These are phyloP conservation scores for Ahaetulla prasina DNA, from an alignment of 2,113 vertebrate genomes.

Conservation along the genomic window DNA sequence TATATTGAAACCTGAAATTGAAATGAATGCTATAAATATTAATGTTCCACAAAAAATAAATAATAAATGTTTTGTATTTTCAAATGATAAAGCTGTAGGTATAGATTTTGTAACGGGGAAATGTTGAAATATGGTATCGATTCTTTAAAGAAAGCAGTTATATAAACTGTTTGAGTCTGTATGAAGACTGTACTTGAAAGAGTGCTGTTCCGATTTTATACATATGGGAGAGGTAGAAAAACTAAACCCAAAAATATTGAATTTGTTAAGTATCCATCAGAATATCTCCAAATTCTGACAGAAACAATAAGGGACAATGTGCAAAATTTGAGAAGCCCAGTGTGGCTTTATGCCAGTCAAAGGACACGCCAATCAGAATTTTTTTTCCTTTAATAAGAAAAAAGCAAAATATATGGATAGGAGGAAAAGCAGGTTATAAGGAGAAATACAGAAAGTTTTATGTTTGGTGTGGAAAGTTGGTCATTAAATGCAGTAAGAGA, in stretches of 20 bases:
- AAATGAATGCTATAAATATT: background rate
- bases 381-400: background rate
- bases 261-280: too few relatives aligned
- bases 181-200: too few relatives aligned
- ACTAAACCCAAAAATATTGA: too few relatives aligned
- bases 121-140: background rate
- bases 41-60: background rate
- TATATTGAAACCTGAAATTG: background rate
- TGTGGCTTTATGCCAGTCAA: background rate
- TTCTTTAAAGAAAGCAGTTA: background rate
- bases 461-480: background rate
- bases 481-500: background rate
- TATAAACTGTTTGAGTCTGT: background rate
- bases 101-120: background rate
- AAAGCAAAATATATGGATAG: background rate
- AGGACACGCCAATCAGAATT: background rate
- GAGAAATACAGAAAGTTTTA: background rate
- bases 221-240: too few relatives aligned
- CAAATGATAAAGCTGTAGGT: background rate
- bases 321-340: too few relatives aligned
- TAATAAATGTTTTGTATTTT: background rate
- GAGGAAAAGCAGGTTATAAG: background rate
- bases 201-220: too few relatives aligned
- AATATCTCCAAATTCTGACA: too few relatives aligned
- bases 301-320: too few relatives aligned